phyloP scores from a whole-genome alignment of 2,113 vertebrate genomes.

The Boulengeromyrus knoepffleri region DNA sequence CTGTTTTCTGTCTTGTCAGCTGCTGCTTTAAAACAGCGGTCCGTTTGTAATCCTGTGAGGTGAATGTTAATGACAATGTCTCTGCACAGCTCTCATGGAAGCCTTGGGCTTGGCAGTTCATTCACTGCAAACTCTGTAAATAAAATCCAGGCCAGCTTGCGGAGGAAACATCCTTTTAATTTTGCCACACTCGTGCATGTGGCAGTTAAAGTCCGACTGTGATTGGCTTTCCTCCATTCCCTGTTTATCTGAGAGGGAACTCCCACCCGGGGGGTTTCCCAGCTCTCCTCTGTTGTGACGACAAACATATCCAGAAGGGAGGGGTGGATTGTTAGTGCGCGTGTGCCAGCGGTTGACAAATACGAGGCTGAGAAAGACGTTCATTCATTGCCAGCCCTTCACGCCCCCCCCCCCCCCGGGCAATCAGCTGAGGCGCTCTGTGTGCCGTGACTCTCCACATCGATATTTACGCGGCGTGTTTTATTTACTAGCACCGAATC shows the following conservation, averaged over 20 bases:
- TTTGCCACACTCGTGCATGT: neutral
- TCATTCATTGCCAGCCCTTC: conserved; percentile 55
- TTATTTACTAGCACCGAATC: conserved; percentile 56
- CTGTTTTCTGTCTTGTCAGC: neutral
- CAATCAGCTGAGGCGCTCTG: neutral
- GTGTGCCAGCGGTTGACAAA: conserved; percentile 37
- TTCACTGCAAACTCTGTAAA: neutral
- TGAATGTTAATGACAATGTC: neutral
- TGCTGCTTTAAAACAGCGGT: neutral
- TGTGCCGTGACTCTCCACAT: neutral
- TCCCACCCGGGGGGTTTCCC: conserved; percentile 5
- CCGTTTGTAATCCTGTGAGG: neutral
- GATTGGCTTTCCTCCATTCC: neutral
- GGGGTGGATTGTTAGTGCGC: neutral
- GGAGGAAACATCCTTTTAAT: neutral
- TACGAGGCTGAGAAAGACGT: conserved; percentile 44
- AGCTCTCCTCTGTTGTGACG: neutral
- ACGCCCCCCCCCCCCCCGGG: conserved; percentile 42
- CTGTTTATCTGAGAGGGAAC: neutral
- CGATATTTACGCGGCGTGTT: conserved; percentile 36
- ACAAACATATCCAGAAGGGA: neutral
- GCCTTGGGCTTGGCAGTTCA: neutral
- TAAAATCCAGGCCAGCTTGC: neutral
- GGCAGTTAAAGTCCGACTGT: neutral
- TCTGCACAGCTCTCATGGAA: neutral